Percentiles rank a stretch among this genome's conserved stretches.
phyloP scores from a whole-genome alignment of 2,113 vertebrate genomes.

The Bos indicus region DNA sequence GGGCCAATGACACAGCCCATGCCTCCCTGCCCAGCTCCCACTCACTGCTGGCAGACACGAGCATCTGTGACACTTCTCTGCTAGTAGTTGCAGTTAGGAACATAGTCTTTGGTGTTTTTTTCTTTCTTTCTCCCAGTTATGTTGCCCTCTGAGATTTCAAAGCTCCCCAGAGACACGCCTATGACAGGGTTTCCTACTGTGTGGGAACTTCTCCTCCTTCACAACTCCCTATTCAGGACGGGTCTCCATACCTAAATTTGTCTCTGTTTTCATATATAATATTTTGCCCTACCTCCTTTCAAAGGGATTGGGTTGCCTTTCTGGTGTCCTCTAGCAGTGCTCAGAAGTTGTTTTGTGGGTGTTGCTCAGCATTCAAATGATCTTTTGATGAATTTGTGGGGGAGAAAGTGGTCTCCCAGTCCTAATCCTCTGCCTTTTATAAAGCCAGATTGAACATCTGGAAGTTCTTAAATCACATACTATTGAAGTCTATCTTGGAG shows the following conservation, averaged over 20 bases:
- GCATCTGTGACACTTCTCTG: background rate
- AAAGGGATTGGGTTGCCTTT: background rate
- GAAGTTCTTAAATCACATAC: background rate
- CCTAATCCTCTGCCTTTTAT: background rate
- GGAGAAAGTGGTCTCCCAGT: background rate
- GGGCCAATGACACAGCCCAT: background rate
- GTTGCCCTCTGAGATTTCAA: background rate
- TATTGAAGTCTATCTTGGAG: background rate
- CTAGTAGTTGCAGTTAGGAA: background rate
- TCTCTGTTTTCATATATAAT: background rate
- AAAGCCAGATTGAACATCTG: background rate
- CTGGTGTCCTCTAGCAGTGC: background rate
- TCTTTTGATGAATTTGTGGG: background rate
- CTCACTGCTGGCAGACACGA: background rate
- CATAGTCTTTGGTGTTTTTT: background rate
- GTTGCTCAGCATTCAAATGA: background rate
- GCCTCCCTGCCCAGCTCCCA: background rate
- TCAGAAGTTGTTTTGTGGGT: background rate
- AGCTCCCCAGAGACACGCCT: background rate
- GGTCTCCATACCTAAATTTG: background rate
- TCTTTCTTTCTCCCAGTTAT: background rate
- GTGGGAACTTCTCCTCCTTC: background rate
- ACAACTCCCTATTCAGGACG: background rate
- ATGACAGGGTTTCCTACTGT: background rate
- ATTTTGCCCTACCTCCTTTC: background rate